Conservation (phyloP, 2,888 invertebrate species). For the Electrophaes corylata region DNA sequence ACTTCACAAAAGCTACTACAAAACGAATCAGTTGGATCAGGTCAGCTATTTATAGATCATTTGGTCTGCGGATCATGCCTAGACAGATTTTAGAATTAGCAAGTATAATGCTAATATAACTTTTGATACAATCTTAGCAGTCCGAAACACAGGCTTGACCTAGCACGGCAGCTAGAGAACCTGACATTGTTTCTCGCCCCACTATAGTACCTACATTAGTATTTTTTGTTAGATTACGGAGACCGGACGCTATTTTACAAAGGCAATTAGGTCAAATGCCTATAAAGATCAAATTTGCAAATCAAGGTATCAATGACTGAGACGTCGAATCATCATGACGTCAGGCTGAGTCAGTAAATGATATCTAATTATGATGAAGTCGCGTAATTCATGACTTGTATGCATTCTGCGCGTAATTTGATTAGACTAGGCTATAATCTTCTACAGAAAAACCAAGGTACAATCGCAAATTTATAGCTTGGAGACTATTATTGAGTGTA, state of each 20-base stretch:
- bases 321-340: constrained; percentile 12
- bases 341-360: constrained; percentile 19
- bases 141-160: no score
- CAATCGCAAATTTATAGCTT: background rate
- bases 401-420: constrained; percentile 28
- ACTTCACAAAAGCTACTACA: no score
- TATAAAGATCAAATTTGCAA: background rate
- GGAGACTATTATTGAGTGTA: background rate
- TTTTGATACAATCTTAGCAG: no score
- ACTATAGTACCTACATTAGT: no score
- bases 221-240: background rate
- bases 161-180: no score
- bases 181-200: no score
- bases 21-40: no score
- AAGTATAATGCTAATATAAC: no score
- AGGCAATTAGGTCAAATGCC: background rate
- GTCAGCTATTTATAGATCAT: no score
- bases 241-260: background rate
- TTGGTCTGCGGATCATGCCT: no score
- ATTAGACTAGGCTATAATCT: constrained; percentile 13
- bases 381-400: constrained; percentile 12
- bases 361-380: constrained; percentile 18
- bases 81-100: no score
- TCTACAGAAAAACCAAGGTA: background rate
- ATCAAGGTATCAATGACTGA: background rate